Evolutionary conservation across 1,140 invertebrate genomes (phyloP).

Genomic region (Zaprionus africanus): DNA sequence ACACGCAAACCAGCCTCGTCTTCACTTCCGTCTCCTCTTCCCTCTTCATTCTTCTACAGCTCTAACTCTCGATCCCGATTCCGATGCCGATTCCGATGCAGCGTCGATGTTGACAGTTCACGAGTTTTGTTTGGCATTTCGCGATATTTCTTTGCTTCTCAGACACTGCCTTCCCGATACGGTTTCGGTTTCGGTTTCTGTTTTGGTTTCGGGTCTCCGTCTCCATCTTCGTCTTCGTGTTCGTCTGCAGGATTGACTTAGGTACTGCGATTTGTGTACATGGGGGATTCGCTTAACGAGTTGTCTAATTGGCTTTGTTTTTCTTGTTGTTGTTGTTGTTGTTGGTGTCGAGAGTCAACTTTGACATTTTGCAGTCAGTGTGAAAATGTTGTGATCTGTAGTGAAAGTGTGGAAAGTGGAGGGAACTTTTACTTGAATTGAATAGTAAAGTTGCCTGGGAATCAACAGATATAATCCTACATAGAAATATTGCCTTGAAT

Average conservation of each 20-base stretch:
- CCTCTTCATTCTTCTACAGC: background rate
- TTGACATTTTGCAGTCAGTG: conserved; percentile 6
- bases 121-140: conserved; percentile 65
- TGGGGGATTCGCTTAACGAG: conserved; percentile 39
- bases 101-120: conserved; percentile 64
- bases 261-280: conserved; percentile 17
- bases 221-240: background rate
- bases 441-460: background rate
- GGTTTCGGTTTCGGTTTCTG: conserved; percentile 19
- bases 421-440: background rate
- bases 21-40: conserved; percentile 3
- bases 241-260: conserved; percentile 5
- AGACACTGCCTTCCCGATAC: conserved; percentile 23
- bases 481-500: too few relatives aligned
- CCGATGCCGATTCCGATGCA: conserved; percentile 20
- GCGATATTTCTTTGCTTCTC: conserved; percentile 50
- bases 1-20: conserved; percentile 63
- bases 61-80: conserved; percentile 21
- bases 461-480: background rate
- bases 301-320: conserved; percentile 56
- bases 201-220: background rate
- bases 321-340: conserved; percentile 6
- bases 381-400: background rate
- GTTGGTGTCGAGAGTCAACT: conserved; percentile 6
- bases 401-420: background rate